phyloP scores from a whole-genome alignment of 2,888 invertebrate genomes.

The Teleiodes luculella region DNA sequence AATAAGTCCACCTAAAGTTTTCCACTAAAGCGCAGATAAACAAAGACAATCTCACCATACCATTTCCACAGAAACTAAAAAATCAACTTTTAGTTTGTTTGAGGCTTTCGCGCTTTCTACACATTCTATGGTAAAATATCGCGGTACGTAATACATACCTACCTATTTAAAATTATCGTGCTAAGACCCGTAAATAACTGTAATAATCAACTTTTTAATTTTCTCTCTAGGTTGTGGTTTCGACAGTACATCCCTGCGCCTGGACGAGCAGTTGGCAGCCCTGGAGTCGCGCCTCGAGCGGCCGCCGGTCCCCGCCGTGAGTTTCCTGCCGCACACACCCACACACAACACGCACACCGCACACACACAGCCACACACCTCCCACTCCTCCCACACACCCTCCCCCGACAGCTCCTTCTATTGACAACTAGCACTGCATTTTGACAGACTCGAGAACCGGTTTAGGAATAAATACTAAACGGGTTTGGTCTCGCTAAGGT shows the following conservation, averaged over 20 bases:
- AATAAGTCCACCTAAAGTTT: too few species aligned
- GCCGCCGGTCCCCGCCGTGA: conserved; percentile 82
- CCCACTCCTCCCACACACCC: background rate
- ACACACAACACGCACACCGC: conserved; percentile 18
- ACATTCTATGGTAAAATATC: too few species aligned
- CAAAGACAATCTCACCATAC: too few species aligned
- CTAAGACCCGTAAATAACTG: too few species aligned
- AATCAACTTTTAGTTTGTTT: too few species aligned
- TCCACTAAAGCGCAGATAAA: too few species aligned
- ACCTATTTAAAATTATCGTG: too few species aligned
- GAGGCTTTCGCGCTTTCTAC: too few species aligned
- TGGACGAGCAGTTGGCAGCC: conserved; percentile 89
- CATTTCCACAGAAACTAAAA: too few species aligned
- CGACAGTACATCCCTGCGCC: conserved; percentile 85
- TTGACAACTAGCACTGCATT: conserved; percentile 32
- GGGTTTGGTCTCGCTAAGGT: background rate
- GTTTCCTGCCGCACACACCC: conserved; percentile 50
- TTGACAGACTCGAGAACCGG: conserved; percentile 2
- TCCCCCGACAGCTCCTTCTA: conserved; percentile 42
- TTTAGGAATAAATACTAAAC: background rate
- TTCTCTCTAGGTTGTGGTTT: conserved; percentile 71
- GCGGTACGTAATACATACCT: too few species aligned
- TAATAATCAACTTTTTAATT: background rate
- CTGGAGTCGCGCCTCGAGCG: conserved; percentile 87
- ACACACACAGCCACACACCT: background rate